A percentile compares a stretch with the other conserved stretches of the same genome.
phyloP scores from a whole-genome alignment of 1,140 invertebrate species.

The Bombus balteatus region DNA sequence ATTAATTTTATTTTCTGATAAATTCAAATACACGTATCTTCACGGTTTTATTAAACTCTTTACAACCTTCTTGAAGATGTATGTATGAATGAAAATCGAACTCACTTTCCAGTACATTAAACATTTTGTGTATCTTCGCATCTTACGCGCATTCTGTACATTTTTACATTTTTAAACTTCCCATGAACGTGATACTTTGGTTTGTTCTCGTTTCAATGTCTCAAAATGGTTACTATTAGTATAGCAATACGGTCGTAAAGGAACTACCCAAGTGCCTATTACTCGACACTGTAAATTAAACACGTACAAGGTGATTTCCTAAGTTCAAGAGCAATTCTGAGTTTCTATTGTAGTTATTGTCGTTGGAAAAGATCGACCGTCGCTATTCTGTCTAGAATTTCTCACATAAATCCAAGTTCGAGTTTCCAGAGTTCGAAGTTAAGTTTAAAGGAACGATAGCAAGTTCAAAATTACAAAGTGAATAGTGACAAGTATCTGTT shows the following conservation, averaged over 20 bases:
- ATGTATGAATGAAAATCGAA: too few species aligned
- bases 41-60: rapidly evolving
- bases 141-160: too few species aligned
- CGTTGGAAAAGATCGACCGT: not conserved
- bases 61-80: too few species aligned
- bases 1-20: too few species aligned
- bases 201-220: too few species aligned
- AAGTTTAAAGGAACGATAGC: not conserved
- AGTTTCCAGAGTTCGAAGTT: not conserved
- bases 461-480: not conserved
- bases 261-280: not conserved
- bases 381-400: not conserved
- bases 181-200: too few species aligned
- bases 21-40: too few species aligned
- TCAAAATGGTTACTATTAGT: too few species aligned
- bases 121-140: too few species aligned
- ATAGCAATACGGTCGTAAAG: not conserved
- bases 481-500: not conserved
- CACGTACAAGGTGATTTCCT: not conserved
- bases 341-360: not conserved
- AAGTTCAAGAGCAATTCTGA: not conserved
- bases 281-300: not conserved
- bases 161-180: too few species aligned
- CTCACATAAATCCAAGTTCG: not conserved
- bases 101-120: too few species aligned